Percentiles rank a stretch among this genome's conserved stretches.
Evolutionary conservation across 2,888 invertebrate genomes (phyloP).

Genomic region (Drosophila greeni): DNA sequence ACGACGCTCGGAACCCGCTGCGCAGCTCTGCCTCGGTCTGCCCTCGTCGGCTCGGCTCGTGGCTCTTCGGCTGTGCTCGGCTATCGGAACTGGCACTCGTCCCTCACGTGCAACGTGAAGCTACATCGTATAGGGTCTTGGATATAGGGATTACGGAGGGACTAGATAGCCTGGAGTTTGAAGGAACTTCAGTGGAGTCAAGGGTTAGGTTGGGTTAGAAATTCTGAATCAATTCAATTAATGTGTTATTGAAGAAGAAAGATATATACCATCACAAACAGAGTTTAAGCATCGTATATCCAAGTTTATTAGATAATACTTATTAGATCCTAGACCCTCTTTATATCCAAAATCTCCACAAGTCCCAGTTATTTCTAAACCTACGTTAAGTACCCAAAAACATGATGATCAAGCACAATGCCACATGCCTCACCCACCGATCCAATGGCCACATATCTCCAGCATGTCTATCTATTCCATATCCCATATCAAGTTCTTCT

Average conservation of each 20-base stretch:
- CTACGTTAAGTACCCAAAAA: not conserved
- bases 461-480: constrained; percentile 4
- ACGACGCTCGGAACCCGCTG: constrained; percentile 2
- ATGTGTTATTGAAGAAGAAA: too few species aligned
- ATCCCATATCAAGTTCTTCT: not conserved
- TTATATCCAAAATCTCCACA: not conserved
- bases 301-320: too few species aligned
- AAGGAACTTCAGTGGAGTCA: not conserved
- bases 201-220: too few species aligned
- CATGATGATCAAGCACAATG: not conserved
- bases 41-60: constrained; percentile 1
- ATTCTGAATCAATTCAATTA: too few species aligned
- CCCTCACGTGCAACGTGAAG: not conserved
- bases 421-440: not conserved
- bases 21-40: constrained; percentile 3
- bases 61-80: not conserved
- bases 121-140: not conserved
- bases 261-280: too few species aligned
- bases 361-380: too few species aligned
- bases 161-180: not conserved
- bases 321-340: too few species aligned
- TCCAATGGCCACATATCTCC: constrained; percentile 7
- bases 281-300: too few species aligned
- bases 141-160: not conserved
- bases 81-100: not conserved